phyloP scores from a whole-genome alignment of 2,797 vertebrate species.

The Halcyon leucocephala region DNA sequence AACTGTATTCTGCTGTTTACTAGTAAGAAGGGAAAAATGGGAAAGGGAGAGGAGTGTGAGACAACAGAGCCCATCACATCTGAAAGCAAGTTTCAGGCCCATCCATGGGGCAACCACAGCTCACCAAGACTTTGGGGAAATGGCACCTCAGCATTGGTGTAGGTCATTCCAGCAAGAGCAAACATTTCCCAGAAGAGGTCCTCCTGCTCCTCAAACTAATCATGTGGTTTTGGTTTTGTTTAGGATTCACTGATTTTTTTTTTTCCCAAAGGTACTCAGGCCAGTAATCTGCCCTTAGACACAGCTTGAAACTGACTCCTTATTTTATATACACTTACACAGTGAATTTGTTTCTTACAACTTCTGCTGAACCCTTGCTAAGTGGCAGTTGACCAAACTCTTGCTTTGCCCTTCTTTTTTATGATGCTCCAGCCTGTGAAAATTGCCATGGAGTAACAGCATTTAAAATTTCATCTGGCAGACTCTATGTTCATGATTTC shows the following conservation, averaged over 20 bases:
- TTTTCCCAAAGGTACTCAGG: neutral
- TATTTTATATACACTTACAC: neutral
- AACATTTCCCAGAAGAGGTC: neutral
- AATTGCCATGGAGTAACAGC: neutral
- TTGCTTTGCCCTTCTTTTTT: neutral
- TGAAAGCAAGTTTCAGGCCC: neutral
- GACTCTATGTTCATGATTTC: neutral
- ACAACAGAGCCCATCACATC: neutral
- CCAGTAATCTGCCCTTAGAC: neutral
- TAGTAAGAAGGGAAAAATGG: neutral
- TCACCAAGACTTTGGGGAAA: neutral
- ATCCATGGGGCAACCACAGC: neutral
- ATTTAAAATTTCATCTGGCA: conserved; percentile 25
- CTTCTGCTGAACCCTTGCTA: neutral
- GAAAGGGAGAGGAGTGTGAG: neutral
- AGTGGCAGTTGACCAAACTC: neutral
- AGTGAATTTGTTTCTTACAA: neutral
- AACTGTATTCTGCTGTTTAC: neutral
- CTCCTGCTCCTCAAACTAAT: neutral
- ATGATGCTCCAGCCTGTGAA: neutral
- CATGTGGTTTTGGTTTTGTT: rapidly evolving
- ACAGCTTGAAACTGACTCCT: neutral
- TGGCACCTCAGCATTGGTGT: rapidly evolving
- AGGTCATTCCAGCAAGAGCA: neutral
- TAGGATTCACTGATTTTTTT: no score